phyloP scores from a whole-genome alignment of 2,797 vertebrate genomes.

The Propithecus perrieri region DNA sequence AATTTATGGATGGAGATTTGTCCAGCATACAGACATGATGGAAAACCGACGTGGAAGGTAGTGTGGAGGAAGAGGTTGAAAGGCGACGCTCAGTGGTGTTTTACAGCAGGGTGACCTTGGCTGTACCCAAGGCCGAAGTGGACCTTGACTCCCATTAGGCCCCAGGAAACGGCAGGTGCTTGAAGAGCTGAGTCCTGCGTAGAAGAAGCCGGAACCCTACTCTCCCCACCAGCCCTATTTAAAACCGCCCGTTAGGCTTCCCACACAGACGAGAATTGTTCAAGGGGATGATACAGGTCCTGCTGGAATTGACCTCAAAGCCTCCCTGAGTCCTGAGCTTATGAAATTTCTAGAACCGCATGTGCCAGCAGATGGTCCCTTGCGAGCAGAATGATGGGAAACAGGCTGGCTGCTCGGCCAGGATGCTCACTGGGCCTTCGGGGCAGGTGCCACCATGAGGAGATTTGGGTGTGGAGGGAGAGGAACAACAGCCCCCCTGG shows the following conservation, averaged over 20 bases:
- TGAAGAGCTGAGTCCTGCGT: background rate
- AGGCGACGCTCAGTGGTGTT: background rate
- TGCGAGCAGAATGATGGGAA: constrained; percentile 28
- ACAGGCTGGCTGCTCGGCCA: background rate
- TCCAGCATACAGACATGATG: background rate
- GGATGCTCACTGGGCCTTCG: background rate
- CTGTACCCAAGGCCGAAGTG: background rate
- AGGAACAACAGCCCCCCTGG: background rate
- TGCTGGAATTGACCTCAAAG: constrained; percentile 52
- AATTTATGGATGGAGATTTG: background rate
- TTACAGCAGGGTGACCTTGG: background rate
- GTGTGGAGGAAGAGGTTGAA: background rate
- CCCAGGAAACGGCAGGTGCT: background rate
- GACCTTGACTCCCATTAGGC: background rate
- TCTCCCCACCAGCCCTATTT: constrained; percentile 52
- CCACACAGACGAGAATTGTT: constrained; percentile 48
- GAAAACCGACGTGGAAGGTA: background rate
- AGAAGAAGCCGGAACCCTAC: background rate
- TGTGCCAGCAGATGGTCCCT: constrained; percentile 53
- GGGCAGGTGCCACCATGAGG: background rate
- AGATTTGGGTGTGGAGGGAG: background rate
- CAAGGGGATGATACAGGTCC: constrained; percentile 50
- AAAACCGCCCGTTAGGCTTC: constrained; percentile 56
- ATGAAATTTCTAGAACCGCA: constrained; percentile 35
- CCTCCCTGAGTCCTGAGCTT: constrained; percentile 51